phyloP scores from a whole-genome alignment of 2,888 invertebrate species.

The Selenia dentaria region DNA sequence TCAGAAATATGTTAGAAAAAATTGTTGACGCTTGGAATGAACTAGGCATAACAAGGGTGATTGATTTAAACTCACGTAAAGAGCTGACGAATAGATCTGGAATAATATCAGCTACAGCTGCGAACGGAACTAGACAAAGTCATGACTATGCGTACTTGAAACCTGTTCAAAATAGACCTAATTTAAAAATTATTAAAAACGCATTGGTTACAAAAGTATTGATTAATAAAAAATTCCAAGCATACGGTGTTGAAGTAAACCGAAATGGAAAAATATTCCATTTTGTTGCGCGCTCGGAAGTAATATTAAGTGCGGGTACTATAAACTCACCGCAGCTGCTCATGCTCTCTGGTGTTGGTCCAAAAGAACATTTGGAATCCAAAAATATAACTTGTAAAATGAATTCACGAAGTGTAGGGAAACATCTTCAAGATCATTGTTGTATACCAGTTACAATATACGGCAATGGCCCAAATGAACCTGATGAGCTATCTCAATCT shows the following conservation, averaged over 20 bases:
- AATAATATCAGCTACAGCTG: conserved; percentile 65
- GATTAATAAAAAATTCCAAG: conserved; percentile 64
- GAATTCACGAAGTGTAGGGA: conserved; percentile 74
- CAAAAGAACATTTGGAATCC: conserved; percentile 55
- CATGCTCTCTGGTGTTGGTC: conserved; percentile 81
- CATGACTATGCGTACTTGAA: conserved; percentile 13
- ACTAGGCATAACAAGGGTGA: conserved; percentile 64
- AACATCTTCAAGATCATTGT: conserved; percentile 82
- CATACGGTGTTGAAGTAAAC: conserved; percentile 64
- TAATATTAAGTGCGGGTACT: conserved; percentile 75
- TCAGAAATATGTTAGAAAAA: conserved; percentile 47
- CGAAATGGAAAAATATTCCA: conserved; percentile 36
- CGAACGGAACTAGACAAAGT: conserved; percentile 58
- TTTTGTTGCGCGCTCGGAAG: conserved; percentile 59
- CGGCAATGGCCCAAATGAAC: conserved; percentile 47
- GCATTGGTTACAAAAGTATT: conserved; percentile 76
- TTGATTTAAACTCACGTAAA: conserved; percentile 66
- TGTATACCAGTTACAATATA: conserved; percentile 61
- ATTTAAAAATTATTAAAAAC: conserved; percentile 65
- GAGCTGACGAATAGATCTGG: conserved; percentile 69
- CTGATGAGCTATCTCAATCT: conserved; percentile 39
- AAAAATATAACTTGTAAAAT: conserved; percentile 59
- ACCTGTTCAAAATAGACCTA: conserved; percentile 13
- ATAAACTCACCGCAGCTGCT: conserved; percentile 78
- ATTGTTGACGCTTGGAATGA: conserved; percentile 66